Percentiles rank a stretch among this genome's conserved stretches.
These are phyloP conservation scores for Caenorhabditis drosophilae DNA, from an alignment of 2,888 invertebrate genomes.

Conservation along the genomic window DNA sequence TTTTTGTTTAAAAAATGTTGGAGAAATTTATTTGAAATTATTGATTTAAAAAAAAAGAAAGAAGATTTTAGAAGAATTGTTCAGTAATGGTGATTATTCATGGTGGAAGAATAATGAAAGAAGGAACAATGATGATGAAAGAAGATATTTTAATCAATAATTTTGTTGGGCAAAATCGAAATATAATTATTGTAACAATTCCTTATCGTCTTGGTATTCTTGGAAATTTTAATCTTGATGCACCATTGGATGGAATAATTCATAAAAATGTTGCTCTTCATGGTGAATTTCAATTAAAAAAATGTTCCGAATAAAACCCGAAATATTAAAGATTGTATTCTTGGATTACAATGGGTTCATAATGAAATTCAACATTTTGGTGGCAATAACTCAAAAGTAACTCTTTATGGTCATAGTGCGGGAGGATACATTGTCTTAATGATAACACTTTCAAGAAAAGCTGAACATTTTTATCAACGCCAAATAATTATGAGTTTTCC, in stretches of 20 bases:
- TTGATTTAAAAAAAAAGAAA: too few species aligned
- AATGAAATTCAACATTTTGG: conserved; percentile 14
- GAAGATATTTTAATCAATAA: conserved; percentile 31
- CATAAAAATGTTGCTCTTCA: too few species aligned
- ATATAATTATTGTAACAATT: conserved; percentile 23
- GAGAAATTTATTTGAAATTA: too few species aligned
- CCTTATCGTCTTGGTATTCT: conserved; percentile 24
- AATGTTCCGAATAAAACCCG: too few species aligned
- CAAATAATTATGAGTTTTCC: conserved; percentile 15
- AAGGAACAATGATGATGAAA: conserved; percentile 26
- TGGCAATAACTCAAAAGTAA: conserved; percentile 1
- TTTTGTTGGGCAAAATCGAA: conserved; percentile 27
- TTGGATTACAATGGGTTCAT: conserved; percentile 18
- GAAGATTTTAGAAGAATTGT: conserved; percentile 30
- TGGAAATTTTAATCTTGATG: too few species aligned
- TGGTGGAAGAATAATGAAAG: conserved; percentile 30
- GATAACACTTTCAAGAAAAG: background rate
- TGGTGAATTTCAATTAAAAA: too few species aligned
- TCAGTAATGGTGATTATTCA: conserved; percentile 38
- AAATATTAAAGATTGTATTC: too few species aligned
- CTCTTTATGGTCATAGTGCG: conserved; percentile 12
- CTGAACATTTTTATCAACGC: conserved; percentile 5
- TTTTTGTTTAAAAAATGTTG: conserved; percentile 19
- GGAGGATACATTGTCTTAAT: conserved; percentile 3
- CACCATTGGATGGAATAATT: too few species aligned